Evolutionary conservation across 2,888 invertebrate species (phyloP), one percentile per base, ranked within the genome.

Genomic region (Rhorus exstirpatorius): DNA sequence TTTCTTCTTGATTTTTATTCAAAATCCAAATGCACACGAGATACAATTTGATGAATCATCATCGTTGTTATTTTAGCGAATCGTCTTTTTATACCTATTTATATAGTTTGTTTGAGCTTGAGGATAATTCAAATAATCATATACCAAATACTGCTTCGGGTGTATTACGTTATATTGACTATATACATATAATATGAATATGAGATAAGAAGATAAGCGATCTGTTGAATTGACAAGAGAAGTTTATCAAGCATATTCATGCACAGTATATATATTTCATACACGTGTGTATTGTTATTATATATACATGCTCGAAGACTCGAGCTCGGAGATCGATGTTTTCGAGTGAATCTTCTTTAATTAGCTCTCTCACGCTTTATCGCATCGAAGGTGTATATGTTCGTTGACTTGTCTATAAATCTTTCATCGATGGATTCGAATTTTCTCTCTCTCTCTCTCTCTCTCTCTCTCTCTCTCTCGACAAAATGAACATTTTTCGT

Each of bases 141-240:
- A 21, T 14, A 24, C 41, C 38, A 68, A 35, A n/a, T 38, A 8
- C 53, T 35, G 38, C 24, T 68, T 14, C 24, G 21, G 7, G 14
- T 51, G 0, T 21, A 51, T 51, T 51, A 17, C 7, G 8, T 68
- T 51, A 38, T 17, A 38, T 21, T 1, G 35, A 35, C 0, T 21
- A n/a, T 35, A 58, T 58, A 35, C 8, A n/a, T n/a, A n/a, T n/a
- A n/a, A 51, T 38, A 53, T 10, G 24, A 44, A 68, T 41, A 19
- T n/a, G n/a, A n/a, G 68, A 68, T 68, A 68, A 68, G 53, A 68
- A 53, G 53, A 70, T 53, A 21, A 55, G 55, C 38, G 17, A 70
- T 24, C 51, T 19, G 19, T 17, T 24, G 53, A 24, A 68, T 31
- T 7, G n/a, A 21, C 2, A 31, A 31, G 6, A 41, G 10, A 53